These are phyloP conservation scores for Ceyx cyanopectus DNA, from an alignment of 2,113 vertebrate species.

Conservation along the genomic window DNA sequence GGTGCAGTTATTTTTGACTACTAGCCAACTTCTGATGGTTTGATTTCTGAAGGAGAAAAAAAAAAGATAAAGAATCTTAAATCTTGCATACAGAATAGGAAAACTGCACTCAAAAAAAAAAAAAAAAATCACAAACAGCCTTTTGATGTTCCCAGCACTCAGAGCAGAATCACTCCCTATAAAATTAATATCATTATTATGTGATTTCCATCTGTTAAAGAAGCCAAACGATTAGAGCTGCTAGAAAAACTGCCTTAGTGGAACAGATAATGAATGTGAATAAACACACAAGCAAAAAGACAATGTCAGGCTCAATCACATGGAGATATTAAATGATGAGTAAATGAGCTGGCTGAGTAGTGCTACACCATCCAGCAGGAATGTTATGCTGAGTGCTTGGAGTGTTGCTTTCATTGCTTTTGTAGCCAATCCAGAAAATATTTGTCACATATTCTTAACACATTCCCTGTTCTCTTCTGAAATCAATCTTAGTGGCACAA, in stretches of 20 bases:
- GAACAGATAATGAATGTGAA: slow-evolving; percentile 57
- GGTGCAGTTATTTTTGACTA: neutral
- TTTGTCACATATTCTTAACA: neutral
- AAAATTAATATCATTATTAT: slow-evolving; percentile 67
- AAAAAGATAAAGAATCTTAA: neutral
- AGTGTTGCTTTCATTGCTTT: neutral
- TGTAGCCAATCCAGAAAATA: neutral
- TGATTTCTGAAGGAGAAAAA: slow-evolving; percentile 28
- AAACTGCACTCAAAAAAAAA: neutral
- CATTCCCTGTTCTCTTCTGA: neutral
- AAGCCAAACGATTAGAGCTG: slow-evolving; percentile 37
- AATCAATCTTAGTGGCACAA: neutral
- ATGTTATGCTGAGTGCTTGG: neutral
- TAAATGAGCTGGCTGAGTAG: neutral
- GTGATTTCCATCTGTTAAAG: slow-evolving; percentile 54
- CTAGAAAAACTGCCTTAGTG: slow-evolving; percentile 33
- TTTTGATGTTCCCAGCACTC: neutral
- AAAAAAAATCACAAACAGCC: neutral
- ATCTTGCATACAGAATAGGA: neutral
- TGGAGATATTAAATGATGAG: neutral
- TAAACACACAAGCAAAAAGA: slow-evolving; percentile 45
- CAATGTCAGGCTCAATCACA: slow-evolving; percentile 23
- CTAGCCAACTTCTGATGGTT: neutral
- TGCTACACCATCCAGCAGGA: neutral
- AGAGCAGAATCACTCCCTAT: slow-evolving; percentile 19